Base-by-base conservation (phyloP, 2,888 invertebrate species). In the Scelioninae gen. 1 region DNA sequence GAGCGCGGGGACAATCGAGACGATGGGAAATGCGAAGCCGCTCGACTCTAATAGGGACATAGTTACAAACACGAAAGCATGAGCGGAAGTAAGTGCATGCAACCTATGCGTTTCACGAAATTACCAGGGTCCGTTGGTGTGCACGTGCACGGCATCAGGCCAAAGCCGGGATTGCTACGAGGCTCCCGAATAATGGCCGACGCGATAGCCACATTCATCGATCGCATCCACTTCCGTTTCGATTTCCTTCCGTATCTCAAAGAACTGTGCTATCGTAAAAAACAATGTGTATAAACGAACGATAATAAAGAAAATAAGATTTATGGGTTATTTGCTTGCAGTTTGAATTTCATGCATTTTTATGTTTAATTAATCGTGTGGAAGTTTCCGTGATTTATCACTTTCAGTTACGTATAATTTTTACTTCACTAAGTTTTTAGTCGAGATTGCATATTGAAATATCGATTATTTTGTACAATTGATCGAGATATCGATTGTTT, bases 41-140 rank as follows among this genome's bases (percentile, higher is more conserved):
- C n/a, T n/a, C n/a, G n/a, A n/a, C 49, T 66, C 60, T 66, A 66
- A 79, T 45, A 72, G 79, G 51, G 34, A 60, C 79, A 72, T 79
- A 79, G 79, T 72, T 71, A 45, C 66, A 71, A 71, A 63, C 78
- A 83, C 72, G 71, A 68, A 60, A 75, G 69, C 60, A 53, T 63
- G 40, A 34, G 45, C 63, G 60, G 78, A 74, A 65, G 82, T 78
- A 82, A 82, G 69, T 78, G 78, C 60, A 82, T 82, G 68, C 60
- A 55, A 69, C 65, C 69, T 66, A 79, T 79, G 72, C 83, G 75
- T 79, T 79, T 83, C 75, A 47, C 75, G 69, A 79, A 75, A 79
- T 83, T 83, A 65, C 66, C 65, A 53, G 69, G 82, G 63, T 58
- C 68, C 69, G 71, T 34, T 68, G 56, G 62, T 68, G 74, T 78